phyloP scores from a whole-genome alignment of 2,888 invertebrate genomes.

The Vanessa cardui region DNA sequence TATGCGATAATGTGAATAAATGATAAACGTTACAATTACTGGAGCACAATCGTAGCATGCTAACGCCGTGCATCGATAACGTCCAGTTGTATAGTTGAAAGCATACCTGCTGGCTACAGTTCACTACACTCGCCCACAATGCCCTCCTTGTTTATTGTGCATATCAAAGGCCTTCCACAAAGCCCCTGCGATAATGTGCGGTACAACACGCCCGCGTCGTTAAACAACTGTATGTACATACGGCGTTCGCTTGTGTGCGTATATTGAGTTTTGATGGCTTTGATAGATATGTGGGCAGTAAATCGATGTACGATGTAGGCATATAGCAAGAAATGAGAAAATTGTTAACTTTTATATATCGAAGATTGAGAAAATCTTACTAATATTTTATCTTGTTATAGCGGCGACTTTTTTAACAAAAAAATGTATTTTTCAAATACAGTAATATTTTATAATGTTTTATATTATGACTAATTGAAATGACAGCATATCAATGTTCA shows the following conservation, averaged over 20 bases:
- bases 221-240: conserved; percentile 29
- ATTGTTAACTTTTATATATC: background rate
- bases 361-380: background rate
- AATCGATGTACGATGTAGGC: conserved; percentile 15
- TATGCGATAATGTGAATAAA: background rate
- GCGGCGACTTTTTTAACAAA: background rate
- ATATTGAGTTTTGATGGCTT: conserved; percentile 34
- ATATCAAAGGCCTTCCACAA: conserved; percentile 64
- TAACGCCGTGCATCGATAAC: conserved; percentile 30
- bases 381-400: background rate
- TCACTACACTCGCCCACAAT: conserved; percentile 57
- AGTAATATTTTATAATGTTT: too few relatives aligned
- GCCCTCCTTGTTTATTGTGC: conserved; percentile 61
- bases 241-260: conserved; percentile 26
- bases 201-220: conserved; percentile 42
- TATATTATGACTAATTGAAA: too few relatives aligned
- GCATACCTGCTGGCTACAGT: conserved; percentile 38
- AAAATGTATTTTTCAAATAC: background rate
- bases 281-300: conserved; percentile 23
- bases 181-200: conserved; percentile 50
- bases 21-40: conserved; percentile 24
- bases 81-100: conserved; percentile 25
- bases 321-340: background rate
- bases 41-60: conserved; percentile 16
- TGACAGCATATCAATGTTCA: too few relatives aligned